Base-by-base conservation (phyloP, 2,113 vertebrate genomes). In the Oncorhynchus keta region DNA sequence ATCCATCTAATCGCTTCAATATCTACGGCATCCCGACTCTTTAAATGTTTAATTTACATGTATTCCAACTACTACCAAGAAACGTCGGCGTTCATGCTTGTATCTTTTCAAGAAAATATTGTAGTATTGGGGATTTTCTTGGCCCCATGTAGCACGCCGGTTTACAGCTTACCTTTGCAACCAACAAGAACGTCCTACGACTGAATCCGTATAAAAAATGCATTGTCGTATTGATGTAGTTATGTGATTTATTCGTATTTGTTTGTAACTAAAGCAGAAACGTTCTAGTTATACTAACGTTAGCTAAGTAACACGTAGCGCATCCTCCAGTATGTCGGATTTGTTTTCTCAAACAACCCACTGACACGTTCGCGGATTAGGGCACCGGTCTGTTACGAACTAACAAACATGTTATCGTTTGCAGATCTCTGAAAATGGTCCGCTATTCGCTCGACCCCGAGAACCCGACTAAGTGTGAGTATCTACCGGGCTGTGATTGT, bases 381-480 rank as follows among this genome's bases (percentile, higher is more conserved):
- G 22, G 2, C 11, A 67, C 8, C 22, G 1, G 1, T 16, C 0
- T 1, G 39, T 72, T 51, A 0, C 78, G 45, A 72, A 24, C 1
- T 20, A 11, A 30, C 2, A 39, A 18, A 18, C 16, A 1, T 72
- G 16, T 59, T 59, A 78, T 9, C 61, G 4, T 59, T 72, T 57
- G 0, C 79, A 94, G 92, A 93, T 92, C 93, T 64, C 26, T 80
- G 75, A 95, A 94, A 72, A 99, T 99, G 97, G 98, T 98, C 90
- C 97, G 97, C 90, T 99, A 99, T 89, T 99, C 97, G 0, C 94
- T 99, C 55, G 98, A 99, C 85, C 97, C 97, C 3, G 98, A 99
- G 87, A 99, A 99, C 89, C 97, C 97, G 35, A 99, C 97, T 0
- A 99, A 99, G 78, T 99, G 98, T 99, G 87, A 97, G 97, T 95